phyloP scores from a whole-genome alignment of 1,140 invertebrate species.

The Drosophila tsacasi region DNA sequence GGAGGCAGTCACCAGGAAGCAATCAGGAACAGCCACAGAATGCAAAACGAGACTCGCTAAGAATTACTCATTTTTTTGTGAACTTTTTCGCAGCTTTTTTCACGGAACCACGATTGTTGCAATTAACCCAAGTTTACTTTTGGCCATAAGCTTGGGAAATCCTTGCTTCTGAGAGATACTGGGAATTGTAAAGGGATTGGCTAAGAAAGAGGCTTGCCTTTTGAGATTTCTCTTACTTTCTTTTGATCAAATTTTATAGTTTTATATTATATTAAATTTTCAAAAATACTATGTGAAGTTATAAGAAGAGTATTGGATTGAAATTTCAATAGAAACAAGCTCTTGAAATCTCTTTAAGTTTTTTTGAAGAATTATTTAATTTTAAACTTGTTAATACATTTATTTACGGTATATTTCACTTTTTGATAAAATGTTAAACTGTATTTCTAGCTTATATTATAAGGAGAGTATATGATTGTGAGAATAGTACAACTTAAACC shows the following conservation, averaged over 20 bases:
- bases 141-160: slow-evolving; percentile 2
- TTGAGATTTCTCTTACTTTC: neutral
- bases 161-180: slow-evolving; percentile 8
- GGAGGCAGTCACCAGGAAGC: slow-evolving; percentile 66
- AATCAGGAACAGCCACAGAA: slow-evolving; percentile 66
- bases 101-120: slow-evolving; percentile 44
- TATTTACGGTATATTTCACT: too few species aligned
- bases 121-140: slow-evolving; percentile 67
- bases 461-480: neutral
- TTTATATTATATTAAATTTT: neutral
- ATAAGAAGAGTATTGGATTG: too few species aligned
- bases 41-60: slow-evolving; percentile 28
- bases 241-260: neutral
- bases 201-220: neutral
- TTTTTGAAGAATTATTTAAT: too few species aligned
- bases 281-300: too few species aligned
- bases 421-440: neutral
- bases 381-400: too few species aligned
- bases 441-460: too few species aligned
- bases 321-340: too few species aligned
- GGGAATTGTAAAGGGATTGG: neutral
- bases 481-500: neutral
- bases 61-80: slow-evolving; percentile 46
- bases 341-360: too few species aligned
- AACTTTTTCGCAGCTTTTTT: slow-evolving; percentile 44